Evolutionary conservation across 2,113 vertebrate species (phyloP), one percentile per base, ranked within the genome.

Genomic region (Dermatemys mawii): DNA sequence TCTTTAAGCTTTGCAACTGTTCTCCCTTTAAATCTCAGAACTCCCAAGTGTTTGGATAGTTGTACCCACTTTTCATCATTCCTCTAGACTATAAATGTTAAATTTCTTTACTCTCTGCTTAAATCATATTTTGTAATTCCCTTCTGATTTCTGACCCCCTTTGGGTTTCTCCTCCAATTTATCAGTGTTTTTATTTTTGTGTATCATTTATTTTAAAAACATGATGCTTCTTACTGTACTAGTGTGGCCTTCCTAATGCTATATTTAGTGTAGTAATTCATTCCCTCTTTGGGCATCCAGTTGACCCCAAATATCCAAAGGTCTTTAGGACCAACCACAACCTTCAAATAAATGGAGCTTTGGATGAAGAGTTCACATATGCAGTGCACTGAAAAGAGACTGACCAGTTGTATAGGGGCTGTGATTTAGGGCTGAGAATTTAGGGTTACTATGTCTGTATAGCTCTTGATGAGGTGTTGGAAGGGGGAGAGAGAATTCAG

Each of bases 331-430:
- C 82, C 73, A 75, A 44, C 41, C 26, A 60, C 17, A 86, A 46
- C 84, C 93, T 96, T 94, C 87, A 96, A 82, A 90, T 93, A 78
- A 11, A 38, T n/a, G 35, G 35, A 89, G 78, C 80, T 89, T 11
- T 76, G 90, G 63, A 90, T 83, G 81, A 90, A 87, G 90, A 38
- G 80, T 14, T 78, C 6, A 2, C 70, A 91, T 78, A 89, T 49
- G 53, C 51, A 8, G 11, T 0, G 0, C 8, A 4, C 10, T 88
- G 90, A 75, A 81, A 75, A 50, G 24, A 11, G 9, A 8, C 86
- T 93, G 81, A 84, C 67, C 78, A 84, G 53, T 32, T 63, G 84
- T 35, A 53, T 38, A 53, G 27, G 24, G 46, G 90, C 67, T n/a
- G 14, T 48, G 87, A 81, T 78, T 63, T 8, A 32, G 63, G n/a